Base-by-base conservation (phyloP, 1,140 invertebrate species). In the Dendroctonus ponderosae region DNA sequence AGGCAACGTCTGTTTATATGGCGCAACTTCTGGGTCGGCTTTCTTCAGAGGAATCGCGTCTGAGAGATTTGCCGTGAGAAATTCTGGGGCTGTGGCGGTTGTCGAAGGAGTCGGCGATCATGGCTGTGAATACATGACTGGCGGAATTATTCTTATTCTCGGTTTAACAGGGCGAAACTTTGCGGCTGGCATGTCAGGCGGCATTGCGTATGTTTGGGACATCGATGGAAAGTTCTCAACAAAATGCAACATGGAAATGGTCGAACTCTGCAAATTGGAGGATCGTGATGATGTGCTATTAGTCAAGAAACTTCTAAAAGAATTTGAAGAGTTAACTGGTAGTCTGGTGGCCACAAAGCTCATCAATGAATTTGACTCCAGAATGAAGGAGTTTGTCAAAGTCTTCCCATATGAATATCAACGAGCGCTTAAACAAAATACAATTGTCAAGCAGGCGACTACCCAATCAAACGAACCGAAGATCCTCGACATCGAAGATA, bases 121-220 rank as follows among this genome's bases (percentile, higher is more conserved):
- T 80, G 97, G 96, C 39, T 99, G 97, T 84, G 97, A 99, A 82
- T 99, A 99, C 78, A 99, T 99, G 97, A 99, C 97, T 46, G 97
- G 95, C 38, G 96, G 96, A 66, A 82, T 85, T 66, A 91, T 91
- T 64, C 82, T 99, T 6, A 92, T 99, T 77, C 84, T 99, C 8
- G 96, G 96, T 60, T 78, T 87, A 7, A 94, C 92, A 26, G 93
- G 93, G 49, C 81, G 93, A 62, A 99, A 99, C 83, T 99, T 99
- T 82, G 97, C 96, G 44, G 97, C 97, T 62, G 97, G 97, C 57
- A 78, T 78, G 77, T 78, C 76, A 8, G 76, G 77, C 48, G 97
- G 97, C 69, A 91, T 99, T 68, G 97, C 97, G 0, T 99, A 95
- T 78, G 90, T 98, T 7, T 91, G 93, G 76, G 95, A 99, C 76